Conservation (phyloP, 2,888 invertebrate genomes). For the Agonopterix arenella region DNA sequence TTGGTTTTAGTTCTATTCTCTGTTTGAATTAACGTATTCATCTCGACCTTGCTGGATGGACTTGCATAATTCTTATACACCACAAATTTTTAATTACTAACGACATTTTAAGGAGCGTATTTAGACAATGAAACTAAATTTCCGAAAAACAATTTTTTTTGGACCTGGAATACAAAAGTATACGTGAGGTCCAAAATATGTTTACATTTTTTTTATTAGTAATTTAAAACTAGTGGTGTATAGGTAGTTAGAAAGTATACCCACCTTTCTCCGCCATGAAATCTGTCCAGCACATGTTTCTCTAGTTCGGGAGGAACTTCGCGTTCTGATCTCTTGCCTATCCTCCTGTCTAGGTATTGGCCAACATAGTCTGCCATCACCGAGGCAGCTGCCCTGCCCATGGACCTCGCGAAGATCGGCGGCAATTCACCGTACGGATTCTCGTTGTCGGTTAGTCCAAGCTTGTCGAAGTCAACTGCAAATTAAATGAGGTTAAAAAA, state of each 20-base stretch:
- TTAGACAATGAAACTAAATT: no score
- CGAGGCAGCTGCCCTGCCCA: conserved; percentile 84
- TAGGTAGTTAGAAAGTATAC: neutral
- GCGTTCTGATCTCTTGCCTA: conserved; percentile 61
- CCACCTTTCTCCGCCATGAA: conserved; percentile 88
- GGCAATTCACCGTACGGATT: conserved; percentile 90
- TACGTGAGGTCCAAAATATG: no score
- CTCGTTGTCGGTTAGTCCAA: conserved; percentile 92
- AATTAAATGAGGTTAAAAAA: neutral
- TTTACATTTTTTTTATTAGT: neutral
- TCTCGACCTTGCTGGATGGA: no score
- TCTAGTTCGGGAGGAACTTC: conserved; percentile 50
- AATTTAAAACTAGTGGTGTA: neutral
- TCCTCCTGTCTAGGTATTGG: conserved; percentile 80
- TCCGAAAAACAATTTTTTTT: no score
- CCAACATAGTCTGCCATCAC: conserved; percentile 85
- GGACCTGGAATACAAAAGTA: no score
- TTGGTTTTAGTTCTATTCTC: no score
- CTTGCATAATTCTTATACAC: no score
- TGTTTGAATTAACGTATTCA: no score
- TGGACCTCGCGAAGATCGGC: conserved; percentile 84
- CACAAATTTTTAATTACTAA: no score
- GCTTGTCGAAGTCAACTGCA: conserved; percentile 89
- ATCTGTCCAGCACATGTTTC: conserved; percentile 50
- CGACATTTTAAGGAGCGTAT: no score